These are phyloP conservation scores for Rynchops niger DNA, from an alignment of 2,113 vertebrate species.

Conservation along the genomic window DNA sequence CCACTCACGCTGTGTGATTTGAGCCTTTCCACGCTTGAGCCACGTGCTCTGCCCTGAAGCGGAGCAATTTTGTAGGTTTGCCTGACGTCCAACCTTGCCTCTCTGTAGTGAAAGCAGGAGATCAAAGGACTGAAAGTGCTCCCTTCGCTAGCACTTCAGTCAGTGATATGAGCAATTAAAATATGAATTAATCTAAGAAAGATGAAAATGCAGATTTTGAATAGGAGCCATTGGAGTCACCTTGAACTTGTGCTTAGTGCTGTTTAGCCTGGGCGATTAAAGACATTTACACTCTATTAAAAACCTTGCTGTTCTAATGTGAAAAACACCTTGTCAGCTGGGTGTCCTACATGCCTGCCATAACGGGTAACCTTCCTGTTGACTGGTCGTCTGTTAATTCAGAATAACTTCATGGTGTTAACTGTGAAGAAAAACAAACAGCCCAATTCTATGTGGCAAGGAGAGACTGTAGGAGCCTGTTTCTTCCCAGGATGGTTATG, in stretches of 20 bases:
- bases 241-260: conserved; percentile 62
- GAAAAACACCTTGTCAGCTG: conserved; percentile 31
- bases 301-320: conserved; percentile 27
- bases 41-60: neutral
- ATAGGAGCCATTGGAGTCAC: conserved; percentile 52
- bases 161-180: conserved; percentile 71
- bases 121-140: conserved; percentile 64
- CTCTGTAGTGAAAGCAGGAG: neutral
- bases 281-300: conserved; percentile 63
- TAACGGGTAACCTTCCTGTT: neutral
- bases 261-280: conserved; percentile 59
- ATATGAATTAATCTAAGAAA: conserved; percentile 68
- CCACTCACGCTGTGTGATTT: neutral
- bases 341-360: neutral
- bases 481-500: neutral
- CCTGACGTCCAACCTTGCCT: neutral
- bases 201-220: conserved; percentile 68
- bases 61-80: neutral
- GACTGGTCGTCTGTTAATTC: neutral
- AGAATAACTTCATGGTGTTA: neutral
- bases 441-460: neutral
- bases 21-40: neutral
- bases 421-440: neutral
- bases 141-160: conserved; percentile 61
- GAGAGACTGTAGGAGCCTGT: neutral